Evolutionary conservation across 2,113 vertebrate species (phyloP).

Genomic region (Chroicocephalus ridibundus): DNA sequence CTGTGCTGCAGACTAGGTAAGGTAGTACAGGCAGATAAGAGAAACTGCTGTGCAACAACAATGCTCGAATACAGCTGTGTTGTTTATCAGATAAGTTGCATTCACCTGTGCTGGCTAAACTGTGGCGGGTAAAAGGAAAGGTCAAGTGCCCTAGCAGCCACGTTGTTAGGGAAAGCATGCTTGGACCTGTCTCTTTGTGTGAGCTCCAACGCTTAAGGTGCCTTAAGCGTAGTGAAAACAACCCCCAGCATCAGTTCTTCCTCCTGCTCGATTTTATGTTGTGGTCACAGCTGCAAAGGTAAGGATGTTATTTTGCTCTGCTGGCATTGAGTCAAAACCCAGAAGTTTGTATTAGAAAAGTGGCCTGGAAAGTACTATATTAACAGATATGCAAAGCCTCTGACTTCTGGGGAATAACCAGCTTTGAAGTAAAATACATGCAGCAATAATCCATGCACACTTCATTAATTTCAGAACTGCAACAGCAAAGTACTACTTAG

Average conservation of each 20-base stretch:
- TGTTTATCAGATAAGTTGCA: not conserved
- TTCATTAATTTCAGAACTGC: slow-evolving; percentile 37
- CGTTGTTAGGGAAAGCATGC: fast-evolving
- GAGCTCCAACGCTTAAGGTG: not conserved
- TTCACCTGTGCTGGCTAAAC: not conserved
- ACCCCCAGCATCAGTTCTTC: not conserved
- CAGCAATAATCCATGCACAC: slow-evolving; percentile 9
- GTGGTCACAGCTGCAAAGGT: slow-evolving; percentile 33
- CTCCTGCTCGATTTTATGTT: not conserved
- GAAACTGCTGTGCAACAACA: not conserved
- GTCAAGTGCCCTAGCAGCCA: not conserved
- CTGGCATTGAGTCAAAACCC: not conserved
- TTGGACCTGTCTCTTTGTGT: not conserved
- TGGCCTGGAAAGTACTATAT: not conserved
- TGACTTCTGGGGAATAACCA: slow-evolving; percentile 39
- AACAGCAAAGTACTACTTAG: not conserved
- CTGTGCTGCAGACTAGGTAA: not conserved
- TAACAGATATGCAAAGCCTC: not conserved
- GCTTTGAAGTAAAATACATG: slow-evolving; percentile 31
- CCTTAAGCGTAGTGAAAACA: not conserved
- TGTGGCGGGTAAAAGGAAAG: not conserved
- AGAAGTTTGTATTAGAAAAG: slow-evolving; percentile 16
- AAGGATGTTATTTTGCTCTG: slow-evolving; percentile 20
- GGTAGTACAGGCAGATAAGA: not conserved
- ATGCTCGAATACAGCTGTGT: fast-evolving